These are phyloP conservation scores for Noturus placidus DNA, from an alignment of 2,113 vertebrate genomes.

Conservation along the genomic window DNA sequence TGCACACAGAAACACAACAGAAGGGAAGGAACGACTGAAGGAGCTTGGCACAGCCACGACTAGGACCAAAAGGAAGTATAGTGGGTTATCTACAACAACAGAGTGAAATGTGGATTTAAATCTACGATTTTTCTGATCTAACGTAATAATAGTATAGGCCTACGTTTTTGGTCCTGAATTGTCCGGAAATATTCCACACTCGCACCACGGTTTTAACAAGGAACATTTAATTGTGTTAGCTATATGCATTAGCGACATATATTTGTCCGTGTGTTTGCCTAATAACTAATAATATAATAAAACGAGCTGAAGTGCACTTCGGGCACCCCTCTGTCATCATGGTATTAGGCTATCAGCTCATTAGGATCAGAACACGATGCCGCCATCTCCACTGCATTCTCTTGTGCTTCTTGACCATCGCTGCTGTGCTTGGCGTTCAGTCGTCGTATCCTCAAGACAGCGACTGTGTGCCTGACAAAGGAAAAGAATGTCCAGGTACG, in stretches of 20 bases:
- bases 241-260: neutral
- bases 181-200: conserved; percentile 11
- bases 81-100: neutral
- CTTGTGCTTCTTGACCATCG: conserved; percentile 66
- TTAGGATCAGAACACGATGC: conserved; percentile 52
- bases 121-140: conserved; percentile 24
- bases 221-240: neutral
- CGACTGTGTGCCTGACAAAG: conserved; percentile 69
- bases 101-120: conserved; percentile 31
- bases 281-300: conserved; percentile 4
- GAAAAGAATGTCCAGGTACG: conserved; percentile 78
- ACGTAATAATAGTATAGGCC: conserved; percentile 6
- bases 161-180: neutral
- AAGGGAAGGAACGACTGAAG: conserved; percentile 15
- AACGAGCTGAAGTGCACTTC: conserved; percentile 26
- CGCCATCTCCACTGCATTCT: conserved; percentile 58
- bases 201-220: neutral
- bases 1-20: conserved; percentile 36
- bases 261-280: neutral
- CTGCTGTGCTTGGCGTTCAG: conserved; percentile 61
- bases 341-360: conserved; percentile 43
- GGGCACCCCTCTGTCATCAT: conserved; percentile 51
- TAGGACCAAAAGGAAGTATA: neutral
- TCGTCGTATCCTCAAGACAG: conserved; percentile 71
- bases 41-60: conserved; percentile 14